These are phyloP conservation scores for Bovichtus variegatus DNA, from an alignment of 2,797 vertebrate species.

Conservation along the genomic window DNA sequence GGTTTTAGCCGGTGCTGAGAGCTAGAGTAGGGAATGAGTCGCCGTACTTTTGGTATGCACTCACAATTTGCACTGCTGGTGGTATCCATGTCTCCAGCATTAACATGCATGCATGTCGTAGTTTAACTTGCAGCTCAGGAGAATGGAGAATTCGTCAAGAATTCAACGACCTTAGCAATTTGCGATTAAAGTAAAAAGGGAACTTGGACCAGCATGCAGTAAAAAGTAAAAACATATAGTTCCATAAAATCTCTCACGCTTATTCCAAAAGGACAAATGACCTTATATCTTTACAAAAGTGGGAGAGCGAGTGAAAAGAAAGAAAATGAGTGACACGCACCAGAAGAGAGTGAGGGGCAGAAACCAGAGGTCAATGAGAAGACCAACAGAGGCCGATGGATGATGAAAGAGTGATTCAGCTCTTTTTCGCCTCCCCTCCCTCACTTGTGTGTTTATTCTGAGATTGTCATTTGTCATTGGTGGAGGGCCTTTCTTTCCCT, in stretches of 20 bases:
- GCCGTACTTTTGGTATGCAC: conserved; percentile 59
- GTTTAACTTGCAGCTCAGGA: conserved; percentile 12
- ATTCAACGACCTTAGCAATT: not conserved
- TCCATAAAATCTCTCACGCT: not conserved
- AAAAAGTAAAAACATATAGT: not conserved
- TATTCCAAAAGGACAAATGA: conserved; percentile 11
- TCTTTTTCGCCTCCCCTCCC: conserved; percentile 60
- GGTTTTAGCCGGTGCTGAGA: conserved; percentile 78
- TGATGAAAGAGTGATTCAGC: conserved; percentile 81
- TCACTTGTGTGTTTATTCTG: conserved; percentile 77
- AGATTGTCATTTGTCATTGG: conserved; percentile 80
- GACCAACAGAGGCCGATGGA: conserved; percentile 68
- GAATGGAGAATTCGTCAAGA: not conserved
- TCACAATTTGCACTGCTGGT: conserved; percentile 47
- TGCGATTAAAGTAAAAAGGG: not conserved
- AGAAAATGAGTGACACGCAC: conserved; percentile 53
- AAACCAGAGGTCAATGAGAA: conserved; percentile 72
- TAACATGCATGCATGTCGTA: conserved; percentile 28
- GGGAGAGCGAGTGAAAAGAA: conserved; percentile 23
- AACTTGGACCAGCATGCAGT: not conserved
- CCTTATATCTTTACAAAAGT: not conserved
- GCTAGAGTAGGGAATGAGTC: conserved; percentile 59
- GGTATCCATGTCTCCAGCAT: conserved; percentile 35
- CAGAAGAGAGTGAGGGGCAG: conserved; percentile 53
- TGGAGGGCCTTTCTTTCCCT: conserved; percentile 69